Percentiles rank a stretch among this genome's conserved stretches.
Evolutionary conservation across 1,140 invertebrate genomes (phyloP).

Genomic region (Aculops lycopersici): DNA sequence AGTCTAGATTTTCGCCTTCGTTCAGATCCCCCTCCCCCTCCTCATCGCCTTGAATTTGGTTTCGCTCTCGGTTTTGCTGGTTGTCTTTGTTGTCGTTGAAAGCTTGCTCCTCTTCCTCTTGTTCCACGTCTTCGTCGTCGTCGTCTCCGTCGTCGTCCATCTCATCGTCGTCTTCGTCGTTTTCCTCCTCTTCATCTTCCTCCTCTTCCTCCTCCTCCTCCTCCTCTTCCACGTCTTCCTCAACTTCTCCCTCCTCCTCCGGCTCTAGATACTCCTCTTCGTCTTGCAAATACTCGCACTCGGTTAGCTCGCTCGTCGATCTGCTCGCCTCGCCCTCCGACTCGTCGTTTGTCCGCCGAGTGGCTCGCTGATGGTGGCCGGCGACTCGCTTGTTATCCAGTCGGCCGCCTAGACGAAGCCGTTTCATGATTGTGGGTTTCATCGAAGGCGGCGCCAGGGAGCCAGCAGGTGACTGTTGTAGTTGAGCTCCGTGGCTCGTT

Average conservation of each 20-base stretch:
- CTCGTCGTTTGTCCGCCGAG: neutral
- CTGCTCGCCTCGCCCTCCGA: neutral
- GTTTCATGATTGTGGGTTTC: neutral
- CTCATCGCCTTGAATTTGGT: no score
- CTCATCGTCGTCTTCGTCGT: neutral
- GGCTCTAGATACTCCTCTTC: no score
- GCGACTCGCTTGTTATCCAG: neutral
- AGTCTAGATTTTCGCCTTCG: no score
- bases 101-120: neutral
- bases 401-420: neutral
- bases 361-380: neutral
- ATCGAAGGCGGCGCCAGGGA: no score
- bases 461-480: neutral
- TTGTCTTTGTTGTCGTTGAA: no score
- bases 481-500: neutral
- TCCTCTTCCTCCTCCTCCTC: neutral
- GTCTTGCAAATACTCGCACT: neutral
- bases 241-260: neutral
- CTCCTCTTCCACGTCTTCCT: neutral
- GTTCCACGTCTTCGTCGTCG: neutral
- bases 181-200: neutral
- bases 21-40: no score
- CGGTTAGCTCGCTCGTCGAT: neutral
- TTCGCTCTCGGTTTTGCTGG: no score
- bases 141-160: neutral